Base-by-base conservation (phyloP, 1,140 invertebrate species). In the Hyles euphorbiae region DNA sequence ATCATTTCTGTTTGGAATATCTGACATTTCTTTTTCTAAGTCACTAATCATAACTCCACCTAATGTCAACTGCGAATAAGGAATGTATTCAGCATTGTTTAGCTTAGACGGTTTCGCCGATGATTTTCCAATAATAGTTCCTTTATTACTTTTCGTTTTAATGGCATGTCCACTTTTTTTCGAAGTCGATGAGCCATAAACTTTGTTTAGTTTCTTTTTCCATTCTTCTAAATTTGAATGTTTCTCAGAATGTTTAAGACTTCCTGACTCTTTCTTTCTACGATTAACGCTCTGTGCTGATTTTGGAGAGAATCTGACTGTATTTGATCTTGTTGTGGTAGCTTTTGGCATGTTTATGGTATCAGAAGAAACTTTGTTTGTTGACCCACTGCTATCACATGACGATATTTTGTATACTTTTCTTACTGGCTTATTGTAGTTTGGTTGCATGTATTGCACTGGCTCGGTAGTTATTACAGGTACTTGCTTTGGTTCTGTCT, bases 1-100 rank as follows among this genome's bases (percentile, higher is more conserved):
- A 60, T 86, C 67, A 36, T 67, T 76, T 63, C 72, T 87, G 53
- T 79, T 65, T 5, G 75, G 58, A 6, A 81, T 65, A 60, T 78
- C 58, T 33, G 72, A 68, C 70, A 88, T 66, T 80, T 84, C 78
- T 63, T 66, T 77, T 67, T 88, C 84, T 50, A 88, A 77, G 50
- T 89, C 87, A 66, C 82, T 82, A 9, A 81, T 74, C 65, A 66
- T 78, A 4, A 83, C 80, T 33, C 88, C 88, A 32, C 89, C 88
- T 58, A 90, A 56, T 32, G 89, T 89, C 58, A 90, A 65, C 71
- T 89, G 78, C 12, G 86, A 80, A 70, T 90, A 90, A 5, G 89
- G 89, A 65, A 90, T 87, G 64, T 90, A 90, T 54, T 87, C 79
- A 2, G 68, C 58, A 61, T 83, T 88, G 58, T 87, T 87, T 60